Evolutionary conservation across 2,113 vertebrate species (phyloP).

Genomic region (Setophaga kirtlandii): DNA sequence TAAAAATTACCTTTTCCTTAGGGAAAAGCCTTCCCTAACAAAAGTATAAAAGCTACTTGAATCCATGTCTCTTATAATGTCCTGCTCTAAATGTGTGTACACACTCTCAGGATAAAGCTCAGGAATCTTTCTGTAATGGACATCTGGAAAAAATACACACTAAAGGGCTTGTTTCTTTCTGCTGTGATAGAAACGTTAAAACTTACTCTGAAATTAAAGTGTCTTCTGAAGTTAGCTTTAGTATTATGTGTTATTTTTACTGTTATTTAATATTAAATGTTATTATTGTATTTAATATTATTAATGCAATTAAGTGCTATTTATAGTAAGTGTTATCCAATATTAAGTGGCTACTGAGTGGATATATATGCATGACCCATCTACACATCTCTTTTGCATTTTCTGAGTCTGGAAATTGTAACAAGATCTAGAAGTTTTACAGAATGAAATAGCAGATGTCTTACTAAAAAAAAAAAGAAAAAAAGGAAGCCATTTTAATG

Average conservation of each 20-base stretch:
- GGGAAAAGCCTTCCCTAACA: neutral
- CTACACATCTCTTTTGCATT: neutral
- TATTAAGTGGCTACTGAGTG: neutral
- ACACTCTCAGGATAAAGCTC: neutral
- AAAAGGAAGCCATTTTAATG: neutral
- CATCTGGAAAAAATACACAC: neutral
- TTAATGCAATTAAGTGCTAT: neutral
- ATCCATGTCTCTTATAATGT: neutral
- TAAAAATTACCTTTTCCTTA: neutral
- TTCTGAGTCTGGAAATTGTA: neutral
- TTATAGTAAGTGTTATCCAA: neutral
- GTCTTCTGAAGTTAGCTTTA: neutral
- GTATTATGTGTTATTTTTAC: neutral
- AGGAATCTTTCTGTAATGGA: neutral
- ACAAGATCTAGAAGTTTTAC: neutral
- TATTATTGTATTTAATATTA: neutral
- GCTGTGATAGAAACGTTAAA: neutral
- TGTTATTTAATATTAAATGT: neutral
- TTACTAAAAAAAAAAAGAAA: neutral
- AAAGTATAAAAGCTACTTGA: neutral
- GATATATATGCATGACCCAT: neutral
- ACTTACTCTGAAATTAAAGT: neutral
- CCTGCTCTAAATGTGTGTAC: fast-evolving
- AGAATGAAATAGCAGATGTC: neutral
- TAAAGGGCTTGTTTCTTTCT: neutral